Evolutionary conservation across 2,888 invertebrate species (phyloP).

Genomic region (Noctua janthina): DNA sequence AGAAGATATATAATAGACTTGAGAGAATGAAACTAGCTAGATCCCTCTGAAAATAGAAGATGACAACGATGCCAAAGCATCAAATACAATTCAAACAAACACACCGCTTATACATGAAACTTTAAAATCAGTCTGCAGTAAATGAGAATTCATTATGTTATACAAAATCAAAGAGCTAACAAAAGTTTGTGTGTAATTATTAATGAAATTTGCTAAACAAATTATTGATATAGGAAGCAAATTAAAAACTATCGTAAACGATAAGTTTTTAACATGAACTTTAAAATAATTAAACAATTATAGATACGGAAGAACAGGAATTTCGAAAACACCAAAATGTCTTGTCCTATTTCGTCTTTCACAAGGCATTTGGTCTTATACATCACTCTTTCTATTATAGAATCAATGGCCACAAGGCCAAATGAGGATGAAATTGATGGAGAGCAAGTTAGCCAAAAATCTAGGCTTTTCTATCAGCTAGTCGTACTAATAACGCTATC

Average conservation of each 20-base stretch:
- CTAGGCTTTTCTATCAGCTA: slow-evolving; percentile 26
- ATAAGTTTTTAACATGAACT: neutral
- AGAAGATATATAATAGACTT: slow-evolving; percentile 5
- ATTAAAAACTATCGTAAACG: neutral
- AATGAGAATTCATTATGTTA: neutral
- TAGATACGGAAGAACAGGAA: neutral
- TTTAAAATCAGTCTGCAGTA: neutral
- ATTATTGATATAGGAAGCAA: neutral
- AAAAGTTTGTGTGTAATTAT: neutral
- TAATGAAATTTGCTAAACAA: neutral
- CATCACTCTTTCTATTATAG: slow-evolving; percentile 4
- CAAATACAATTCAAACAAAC: neutral
- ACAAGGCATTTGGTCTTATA: slow-evolving; percentile 18
- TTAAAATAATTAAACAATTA: neutral
- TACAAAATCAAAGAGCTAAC: neutral
- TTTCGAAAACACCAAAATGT: neutral
- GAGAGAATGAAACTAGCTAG: neutral
- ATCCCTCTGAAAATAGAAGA: neutral
- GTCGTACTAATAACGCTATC: slow-evolving; percentile 23
- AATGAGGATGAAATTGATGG: slow-evolving; percentile 5
- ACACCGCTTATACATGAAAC: neutral
- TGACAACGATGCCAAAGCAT: neutral
- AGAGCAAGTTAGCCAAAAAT: neutral
- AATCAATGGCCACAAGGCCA: neutral
- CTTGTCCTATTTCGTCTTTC: slow-evolving; percentile 10